These are phyloP conservation scores for Geococcyx californianus DNA, from an alignment of 2,113 vertebrate species.

Conservation along the genomic window DNA sequence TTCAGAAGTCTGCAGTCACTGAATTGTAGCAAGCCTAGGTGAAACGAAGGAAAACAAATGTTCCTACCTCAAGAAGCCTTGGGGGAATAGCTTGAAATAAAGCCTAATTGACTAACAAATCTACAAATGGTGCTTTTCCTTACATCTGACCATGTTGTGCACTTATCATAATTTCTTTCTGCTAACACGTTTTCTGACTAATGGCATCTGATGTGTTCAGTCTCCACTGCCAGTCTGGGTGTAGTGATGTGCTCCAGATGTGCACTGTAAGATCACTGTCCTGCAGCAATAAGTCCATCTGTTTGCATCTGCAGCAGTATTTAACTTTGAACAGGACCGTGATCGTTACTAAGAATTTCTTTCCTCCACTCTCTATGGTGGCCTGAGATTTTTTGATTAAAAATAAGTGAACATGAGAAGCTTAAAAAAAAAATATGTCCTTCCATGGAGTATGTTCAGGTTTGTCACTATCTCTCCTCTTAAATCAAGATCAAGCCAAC, in stretches of 20 bases:
- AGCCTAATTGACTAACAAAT: slow-evolving; percentile 56
- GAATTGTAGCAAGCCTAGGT: background rate
- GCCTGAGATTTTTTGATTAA: background rate
- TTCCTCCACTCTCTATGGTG: background rate
- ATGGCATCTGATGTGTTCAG: background rate
- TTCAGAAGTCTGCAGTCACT: background rate
- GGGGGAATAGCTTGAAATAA: slow-evolving; percentile 32
- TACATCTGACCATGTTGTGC: background rate
- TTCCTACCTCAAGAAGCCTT: slow-evolving; percentile 38
- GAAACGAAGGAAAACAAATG: slow-evolving; percentile 34
- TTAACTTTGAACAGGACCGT: background rate
- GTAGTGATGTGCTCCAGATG: slow-evolving; percentile 11
- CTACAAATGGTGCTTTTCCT: slow-evolving; percentile 25
- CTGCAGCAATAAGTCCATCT: slow-evolving; percentile 43
- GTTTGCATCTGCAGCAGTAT: slow-evolving; percentile 23
- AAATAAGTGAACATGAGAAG: background rate
- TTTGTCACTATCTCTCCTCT: background rate
- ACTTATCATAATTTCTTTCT: slow-evolving; percentile 13
- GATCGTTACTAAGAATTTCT: background rate
- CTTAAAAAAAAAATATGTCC: background rate
- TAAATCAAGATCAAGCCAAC: background rate
- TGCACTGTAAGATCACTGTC: background rate
- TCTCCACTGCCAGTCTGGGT: background rate
- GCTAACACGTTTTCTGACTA: slow-evolving; percentile 4
- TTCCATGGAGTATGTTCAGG: background rate